Percentiles rank a stretch among this genome's conserved stretches.
These are phyloP conservation scores for Apis dorsata DNA, from an alignment of 1,140 invertebrate genomes.

Conservation along the genomic window DNA sequence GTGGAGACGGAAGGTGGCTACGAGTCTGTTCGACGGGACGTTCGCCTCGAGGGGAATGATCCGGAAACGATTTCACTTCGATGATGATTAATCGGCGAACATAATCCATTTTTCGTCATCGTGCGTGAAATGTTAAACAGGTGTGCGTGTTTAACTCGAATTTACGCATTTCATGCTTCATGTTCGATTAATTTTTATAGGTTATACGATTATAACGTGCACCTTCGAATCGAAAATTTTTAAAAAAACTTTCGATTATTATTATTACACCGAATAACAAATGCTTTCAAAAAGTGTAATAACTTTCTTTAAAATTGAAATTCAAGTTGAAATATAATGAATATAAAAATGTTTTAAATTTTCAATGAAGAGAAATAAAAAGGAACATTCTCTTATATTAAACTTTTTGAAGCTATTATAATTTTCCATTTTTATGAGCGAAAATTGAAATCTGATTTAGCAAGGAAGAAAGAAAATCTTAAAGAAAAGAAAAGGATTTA, in stretches of 20 bases:
- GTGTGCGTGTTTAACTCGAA: background rate
- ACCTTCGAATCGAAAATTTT: too few relatives aligned
- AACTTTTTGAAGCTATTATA: too few relatives aligned
- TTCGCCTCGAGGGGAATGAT: background rate
- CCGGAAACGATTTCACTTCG: constrained; percentile 51
- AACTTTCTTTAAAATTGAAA: too few relatives aligned
- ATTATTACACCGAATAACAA: background rate
- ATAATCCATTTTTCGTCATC: background rate
- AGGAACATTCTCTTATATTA: too few relatives aligned
- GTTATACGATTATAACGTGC: too few relatives aligned
- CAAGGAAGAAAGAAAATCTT: background rate
- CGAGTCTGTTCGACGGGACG: constrained; percentile 8
- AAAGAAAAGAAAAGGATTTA: background rate
- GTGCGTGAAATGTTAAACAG: background rate
- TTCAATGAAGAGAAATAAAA: too few relatives aligned
- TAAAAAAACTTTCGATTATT: too few relatives aligned
- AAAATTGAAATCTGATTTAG: too few relatives aligned
- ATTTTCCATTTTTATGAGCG: too few relatives aligned
- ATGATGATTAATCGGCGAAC: background rate
- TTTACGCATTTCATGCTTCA: background rate
- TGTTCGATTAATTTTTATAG: too few relatives aligned
- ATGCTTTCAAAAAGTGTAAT: background rate
- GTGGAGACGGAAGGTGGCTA: constrained; percentile 4
- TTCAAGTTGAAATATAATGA: too few relatives aligned
- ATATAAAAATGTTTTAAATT: too few relatives aligned